A percentile compares a stretch with the other conserved stretches of the same genome.
Evolutionary conservation across 2,888 invertebrate species (phyloP).

Genomic region (Sturmia bella): DNA sequence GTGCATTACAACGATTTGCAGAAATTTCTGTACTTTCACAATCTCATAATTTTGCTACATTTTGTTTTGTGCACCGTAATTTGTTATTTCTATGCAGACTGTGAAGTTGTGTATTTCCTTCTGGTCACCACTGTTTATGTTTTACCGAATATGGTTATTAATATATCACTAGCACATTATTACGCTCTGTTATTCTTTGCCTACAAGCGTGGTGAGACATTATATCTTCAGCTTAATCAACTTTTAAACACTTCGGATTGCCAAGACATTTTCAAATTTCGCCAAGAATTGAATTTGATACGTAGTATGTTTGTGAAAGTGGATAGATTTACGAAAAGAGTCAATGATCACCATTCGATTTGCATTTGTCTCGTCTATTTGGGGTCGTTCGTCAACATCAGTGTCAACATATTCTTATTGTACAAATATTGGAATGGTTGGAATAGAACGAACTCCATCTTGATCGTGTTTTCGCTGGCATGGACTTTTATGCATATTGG

Average conservation of each 20-base stretch:
- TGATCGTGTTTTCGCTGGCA: slow-evolving; percentile 63
- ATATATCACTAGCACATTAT: slow-evolving; percentile 72
- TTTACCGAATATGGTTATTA: slow-evolving; percentile 72
- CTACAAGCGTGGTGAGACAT: slow-evolving; percentile 59
- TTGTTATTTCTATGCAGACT: slow-evolving; percentile 64
- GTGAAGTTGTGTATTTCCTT: slow-evolving; percentile 13
- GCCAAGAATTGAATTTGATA: slow-evolving; percentile 56
- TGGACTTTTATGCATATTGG: slow-evolving; percentile 72
- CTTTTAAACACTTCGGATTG: slow-evolving; percentile 51
- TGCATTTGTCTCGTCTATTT: slow-evolving; percentile 70
- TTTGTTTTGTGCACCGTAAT: slow-evolving; percentile 32
- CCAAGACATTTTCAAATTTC: slow-evolving; percentile 35
- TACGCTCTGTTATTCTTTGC: slow-evolving; percentile 70
- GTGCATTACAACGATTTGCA: slow-evolving; percentile 21
- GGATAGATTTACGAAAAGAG: slow-evolving; percentile 69
- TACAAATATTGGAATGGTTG: slow-evolving; percentile 70
- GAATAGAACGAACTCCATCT: slow-evolving; percentile 19
- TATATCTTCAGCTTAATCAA: slow-evolving; percentile 52
- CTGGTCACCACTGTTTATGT: slow-evolving; percentile 67
- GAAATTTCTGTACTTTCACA: slow-evolving; percentile 64
- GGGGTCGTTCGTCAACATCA: slow-evolving; percentile 72
- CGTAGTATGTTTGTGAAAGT: slow-evolving; percentile 69
- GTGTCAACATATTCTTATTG: slow-evolving; percentile 72
- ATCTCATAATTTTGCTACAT: slow-evolving; percentile 64
- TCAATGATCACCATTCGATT: slow-evolving; percentile 70